These are phyloP conservation scores for Drosophila neotestacea DNA, from an alignment of 2,888 invertebrate species.

Conservation along the genomic window DNA sequence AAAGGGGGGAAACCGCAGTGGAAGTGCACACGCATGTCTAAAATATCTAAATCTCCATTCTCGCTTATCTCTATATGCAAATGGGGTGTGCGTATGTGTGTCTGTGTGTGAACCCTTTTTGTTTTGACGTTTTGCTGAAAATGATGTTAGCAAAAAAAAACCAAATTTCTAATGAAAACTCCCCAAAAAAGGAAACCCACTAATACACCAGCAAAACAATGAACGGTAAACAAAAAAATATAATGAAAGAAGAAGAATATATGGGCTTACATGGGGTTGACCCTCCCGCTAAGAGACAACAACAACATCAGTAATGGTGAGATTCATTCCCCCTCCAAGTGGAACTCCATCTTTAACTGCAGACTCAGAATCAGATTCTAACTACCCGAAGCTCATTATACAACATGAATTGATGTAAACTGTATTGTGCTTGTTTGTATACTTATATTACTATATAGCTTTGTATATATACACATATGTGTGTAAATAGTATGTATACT, in stretches of 20 bases:
- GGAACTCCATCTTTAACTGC: not conserved
- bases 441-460: slow-evolving; percentile 14
- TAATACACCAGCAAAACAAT: slow-evolving; percentile 54
- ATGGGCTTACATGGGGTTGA: slow-evolving; percentile 32
- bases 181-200: slow-evolving; percentile 48
- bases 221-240: slow-evolving; percentile 2
- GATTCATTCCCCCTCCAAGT: slow-evolving; percentile 3
- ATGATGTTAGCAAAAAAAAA: slow-evolving; percentile 71
- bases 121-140: slow-evolving; percentile 65
- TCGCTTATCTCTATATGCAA: slow-evolving; percentile 58
- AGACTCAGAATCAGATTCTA: slow-evolving; percentile 2
- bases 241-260: slow-evolving; percentile 15
- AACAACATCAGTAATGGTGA: not conserved
- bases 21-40: slow-evolving; percentile 73
- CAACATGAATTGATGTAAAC: slow-evolving; percentile 43
- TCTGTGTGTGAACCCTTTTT: slow-evolving; percentile 68
- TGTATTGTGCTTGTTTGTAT: not conserved
- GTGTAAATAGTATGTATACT: not conserved
- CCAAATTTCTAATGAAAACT: slow-evolving; percentile 74
- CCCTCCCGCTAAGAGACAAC: too few relatives aligned
- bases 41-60: slow-evolving; percentile 79
- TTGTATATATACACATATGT: not conserved
- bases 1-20: slow-evolving; percentile 7
- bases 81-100: slow-evolving; percentile 4
- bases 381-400: slow-evolving; percentile 59